Percentiles rank a stretch among this genome's conserved stretches.
Conservation (phyloP, 2,888 invertebrate species). For the Brachypalpus laphriformis region DNA sequence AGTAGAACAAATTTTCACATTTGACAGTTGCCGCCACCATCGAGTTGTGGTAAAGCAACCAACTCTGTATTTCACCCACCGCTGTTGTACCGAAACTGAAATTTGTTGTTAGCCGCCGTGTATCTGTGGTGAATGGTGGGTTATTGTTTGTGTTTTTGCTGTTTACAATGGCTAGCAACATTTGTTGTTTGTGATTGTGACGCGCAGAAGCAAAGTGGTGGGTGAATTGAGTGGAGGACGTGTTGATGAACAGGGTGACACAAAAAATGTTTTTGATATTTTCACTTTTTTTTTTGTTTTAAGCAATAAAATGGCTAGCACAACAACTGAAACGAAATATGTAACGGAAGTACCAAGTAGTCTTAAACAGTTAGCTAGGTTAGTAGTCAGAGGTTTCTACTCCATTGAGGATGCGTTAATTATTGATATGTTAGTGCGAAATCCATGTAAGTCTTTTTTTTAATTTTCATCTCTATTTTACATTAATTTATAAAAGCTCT, state of each 20-base stretch:
- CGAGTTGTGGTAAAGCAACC: slow-evolving; percentile 27
- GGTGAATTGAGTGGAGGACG: not conserved
- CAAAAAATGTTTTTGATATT: not conserved
- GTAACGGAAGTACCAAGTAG: slow-evolving; percentile 97
- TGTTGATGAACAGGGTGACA: slow-evolving; percentile 34
- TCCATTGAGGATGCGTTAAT: slow-evolving; percentile 96
- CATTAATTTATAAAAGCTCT: too few relatives aligned
- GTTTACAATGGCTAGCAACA: slow-evolving; percentile 21
- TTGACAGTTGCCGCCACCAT: slow-evolving; percentile 59
- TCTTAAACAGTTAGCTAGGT: slow-evolving; percentile 94
- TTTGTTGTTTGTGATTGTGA: not conserved
- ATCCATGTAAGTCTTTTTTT: slow-evolving; percentile 89
- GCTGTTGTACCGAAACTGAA: slow-evolving; percentile 68
- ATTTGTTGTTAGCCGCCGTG: slow-evolving; percentile 59
- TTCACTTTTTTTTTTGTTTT: not conserved
- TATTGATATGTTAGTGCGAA: slow-evolving; percentile 96
- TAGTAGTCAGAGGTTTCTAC: slow-evolving; percentile 97
- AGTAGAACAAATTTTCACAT: slow-evolving; percentile 62
- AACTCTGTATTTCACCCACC: slow-evolving; percentile 60
- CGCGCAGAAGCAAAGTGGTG: slow-evolving; percentile 45
- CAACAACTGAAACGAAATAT: slow-evolving; percentile 87
- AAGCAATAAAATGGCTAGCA: slow-evolving; percentile 55
- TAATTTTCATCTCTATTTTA: too few relatives aligned
- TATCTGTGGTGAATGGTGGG: slow-evolving; percentile 65
- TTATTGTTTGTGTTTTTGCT: not conserved